A percentile compares a stretch with the other conserved stretches of the same genome.
These are phyloP conservation scores for Telmatochromis brachygnathus DNA, from an alignment of 2,113 vertebrate genomes.

Conservation along the genomic window DNA sequence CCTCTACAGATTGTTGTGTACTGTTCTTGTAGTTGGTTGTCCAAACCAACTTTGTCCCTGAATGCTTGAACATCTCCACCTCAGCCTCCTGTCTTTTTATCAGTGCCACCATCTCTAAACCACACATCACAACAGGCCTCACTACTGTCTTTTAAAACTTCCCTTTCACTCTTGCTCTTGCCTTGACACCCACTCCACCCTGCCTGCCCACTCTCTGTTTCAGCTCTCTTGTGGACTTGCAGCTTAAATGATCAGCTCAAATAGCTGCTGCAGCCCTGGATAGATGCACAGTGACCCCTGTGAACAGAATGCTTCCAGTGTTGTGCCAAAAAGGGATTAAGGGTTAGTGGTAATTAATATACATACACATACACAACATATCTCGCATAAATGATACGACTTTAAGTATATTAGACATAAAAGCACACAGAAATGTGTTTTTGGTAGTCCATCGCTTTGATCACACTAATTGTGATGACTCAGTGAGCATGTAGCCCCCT, in stretches of 20 bases:
- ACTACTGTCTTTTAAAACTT: neutral
- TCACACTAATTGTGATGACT: accelerated
- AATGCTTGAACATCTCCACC: neutral
- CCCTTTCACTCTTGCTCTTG: neutral
- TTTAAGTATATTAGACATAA: neutral
- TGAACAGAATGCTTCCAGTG: neutral
- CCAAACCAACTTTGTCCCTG: neutral
- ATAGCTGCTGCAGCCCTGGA: neutral
- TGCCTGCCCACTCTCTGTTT: neutral
- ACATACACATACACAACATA: neutral
- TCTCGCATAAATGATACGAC: neutral
- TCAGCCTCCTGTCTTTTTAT: neutral
- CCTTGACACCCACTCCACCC: neutral
- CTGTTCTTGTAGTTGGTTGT: neutral
- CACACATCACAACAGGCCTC: neutral
- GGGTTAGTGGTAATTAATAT: neutral
- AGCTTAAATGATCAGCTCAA: accelerated
- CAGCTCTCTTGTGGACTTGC: neutral
- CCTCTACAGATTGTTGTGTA: neutral
- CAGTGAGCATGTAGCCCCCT: neutral
- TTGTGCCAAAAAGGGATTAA: neutral
- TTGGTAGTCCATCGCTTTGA: neutral
- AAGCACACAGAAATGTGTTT: neutral
- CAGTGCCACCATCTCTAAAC: neutral
- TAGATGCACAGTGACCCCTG: neutral